Evolutionary conservation across 2,113 vertebrate species (phyloP), one percentile per base, ranked within the genome.

Genomic region (Hippocampus mohnikei): DNA sequence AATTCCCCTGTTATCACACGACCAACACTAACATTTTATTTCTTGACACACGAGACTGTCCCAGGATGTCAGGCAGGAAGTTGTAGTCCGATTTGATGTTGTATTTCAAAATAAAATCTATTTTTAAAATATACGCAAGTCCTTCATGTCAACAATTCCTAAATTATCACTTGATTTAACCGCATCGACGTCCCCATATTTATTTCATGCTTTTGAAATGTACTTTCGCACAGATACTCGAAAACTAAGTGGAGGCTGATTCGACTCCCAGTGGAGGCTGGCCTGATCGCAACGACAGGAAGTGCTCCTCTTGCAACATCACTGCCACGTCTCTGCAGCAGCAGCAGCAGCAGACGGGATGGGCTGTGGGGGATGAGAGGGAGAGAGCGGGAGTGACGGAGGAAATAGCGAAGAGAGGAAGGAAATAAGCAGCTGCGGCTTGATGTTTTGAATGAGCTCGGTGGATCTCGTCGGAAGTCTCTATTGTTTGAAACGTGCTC

Each of bases 311-410:
- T 71, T 84, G 80, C 80, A 72, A 79, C 79, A 73, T 68, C 78
- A 6, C 74, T 88, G 89, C 90, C 89, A 90, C 88, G 89, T 88
- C 78, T 75, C 73, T 11, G 25, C 40, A 25, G 64, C 64, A 13
- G 68, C 40, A 25, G 64, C 64, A 13, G 68, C 59, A 9, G 70
- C 59, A 11, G 41, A 61, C 75, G 76, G 66, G 61, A 42, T 69
- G 55, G 62, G 67, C 48, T 56, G 68, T 41, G 50, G 66, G 70
- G 74, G 73, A 63, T 67, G 85, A 80, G 75, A 78, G 13, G 63
- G n/a, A 33, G 48, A 53, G 8, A 8, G 73, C 50, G 81, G 80
- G 87, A 76, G 86, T 64, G 81, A 79, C 73, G 37, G 77, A 76
- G 27, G 76, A 77, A 65, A n/a, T 42, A 42, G 41, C 41, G 8